These are phyloP conservation scores for Steatocranus sp. DNA, from an alignment of 2,797 vertebrate species.

Conservation along the genomic window DNA sequence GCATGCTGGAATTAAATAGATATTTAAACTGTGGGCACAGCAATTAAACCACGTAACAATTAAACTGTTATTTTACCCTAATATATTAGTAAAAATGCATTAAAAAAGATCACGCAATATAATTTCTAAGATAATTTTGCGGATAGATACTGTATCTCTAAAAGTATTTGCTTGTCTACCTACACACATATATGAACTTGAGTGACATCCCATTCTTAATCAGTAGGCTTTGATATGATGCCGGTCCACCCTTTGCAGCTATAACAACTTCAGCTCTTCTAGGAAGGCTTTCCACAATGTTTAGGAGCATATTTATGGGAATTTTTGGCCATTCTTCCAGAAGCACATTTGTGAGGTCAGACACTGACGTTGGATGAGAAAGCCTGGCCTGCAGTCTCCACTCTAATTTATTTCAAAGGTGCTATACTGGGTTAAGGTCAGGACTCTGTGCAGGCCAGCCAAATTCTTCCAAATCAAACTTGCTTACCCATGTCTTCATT, in stretches of 20 bases:
- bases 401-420: background rate
- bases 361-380: background rate
- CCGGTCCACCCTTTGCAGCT: accelerated
- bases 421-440: background rate
- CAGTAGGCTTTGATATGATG: background rate
- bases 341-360: background rate
- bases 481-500: background rate
- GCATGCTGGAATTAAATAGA: background rate
- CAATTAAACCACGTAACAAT: background rate
- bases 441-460: background rate
- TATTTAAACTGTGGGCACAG: background rate
- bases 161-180: accelerated
- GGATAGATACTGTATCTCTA: accelerated
- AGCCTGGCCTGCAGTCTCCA: background rate
- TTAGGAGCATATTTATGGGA: background rate
- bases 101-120: background rate
- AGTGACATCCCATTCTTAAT: background rate
- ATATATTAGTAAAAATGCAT: accelerated
- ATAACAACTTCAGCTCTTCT: background rate
- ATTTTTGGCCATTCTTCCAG: background rate
- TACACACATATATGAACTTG: background rate
- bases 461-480: background rate
- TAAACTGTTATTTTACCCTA: background rate
- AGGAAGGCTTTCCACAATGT: background rate
- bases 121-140: background rate